Evolutionary conservation across 2,797 vertebrate genomes (phyloP).

Genomic region (Hydrolagus colliei): DNA sequence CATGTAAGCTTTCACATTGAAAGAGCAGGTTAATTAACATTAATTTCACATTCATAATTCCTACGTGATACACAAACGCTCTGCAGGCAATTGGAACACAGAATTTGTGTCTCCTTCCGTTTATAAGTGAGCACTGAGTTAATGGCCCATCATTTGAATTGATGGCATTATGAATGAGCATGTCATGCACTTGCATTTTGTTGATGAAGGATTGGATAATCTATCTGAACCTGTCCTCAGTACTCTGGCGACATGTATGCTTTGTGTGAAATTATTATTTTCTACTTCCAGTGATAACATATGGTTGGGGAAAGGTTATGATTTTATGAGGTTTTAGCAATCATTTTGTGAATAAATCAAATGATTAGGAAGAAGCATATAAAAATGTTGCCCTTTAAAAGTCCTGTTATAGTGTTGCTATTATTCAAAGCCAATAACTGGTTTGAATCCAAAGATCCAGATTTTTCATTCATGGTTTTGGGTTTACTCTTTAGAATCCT

Average conservation of each 20-base stretch:
- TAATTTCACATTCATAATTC: constrained; percentile 62
- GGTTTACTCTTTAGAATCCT: too few relatives aligned
- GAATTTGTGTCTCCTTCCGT: neutral
- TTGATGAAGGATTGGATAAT: constrained; percentile 4
- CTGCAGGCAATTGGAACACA: constrained; percentile 43
- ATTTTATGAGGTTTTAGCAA: neutral
- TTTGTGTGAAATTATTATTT: neutral
- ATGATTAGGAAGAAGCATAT: too few relatives aligned
- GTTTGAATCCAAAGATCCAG: too few relatives aligned
- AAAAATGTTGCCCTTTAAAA: too few relatives aligned
- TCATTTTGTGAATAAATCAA: too few relatives aligned
- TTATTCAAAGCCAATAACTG: too few relatives aligned
- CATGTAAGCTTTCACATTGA: constrained; percentile 77
- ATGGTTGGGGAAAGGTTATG: neutral
- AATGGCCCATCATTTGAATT: constrained; percentile 13
- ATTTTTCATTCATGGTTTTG: too few relatives aligned
- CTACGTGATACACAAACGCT: constrained; percentile 56
- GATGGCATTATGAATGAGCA: constrained; percentile 10
- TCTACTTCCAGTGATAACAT: neutral
- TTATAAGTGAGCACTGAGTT: neutral
- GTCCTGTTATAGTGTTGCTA: too few relatives aligned
- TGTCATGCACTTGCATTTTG: constrained; percentile 7
- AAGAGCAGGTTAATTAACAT: constrained; percentile 80
- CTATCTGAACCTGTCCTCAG: neutral
- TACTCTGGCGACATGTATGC: constrained; percentile 5